Evolutionary conservation across 2,113 vertebrate species (phyloP).

Genomic region (Hippocampus barbouri): DNA sequence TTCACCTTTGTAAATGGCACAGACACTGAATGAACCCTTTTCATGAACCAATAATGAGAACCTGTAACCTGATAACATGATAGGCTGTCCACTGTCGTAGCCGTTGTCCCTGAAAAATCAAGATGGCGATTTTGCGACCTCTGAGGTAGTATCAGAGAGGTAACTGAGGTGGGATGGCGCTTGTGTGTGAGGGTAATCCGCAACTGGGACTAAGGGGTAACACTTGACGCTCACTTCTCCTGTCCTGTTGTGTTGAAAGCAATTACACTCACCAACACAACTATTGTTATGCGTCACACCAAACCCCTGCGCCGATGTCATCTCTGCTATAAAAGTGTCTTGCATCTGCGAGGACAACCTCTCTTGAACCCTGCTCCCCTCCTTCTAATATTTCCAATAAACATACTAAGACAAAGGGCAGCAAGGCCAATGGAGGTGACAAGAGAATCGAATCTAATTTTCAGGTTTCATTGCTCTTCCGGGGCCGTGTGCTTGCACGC

Average conservation of each 20-base stretch:
- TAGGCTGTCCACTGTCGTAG: too few species aligned
- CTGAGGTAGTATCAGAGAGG: too few species aligned
- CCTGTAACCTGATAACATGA: too few species aligned
- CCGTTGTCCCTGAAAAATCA: too few species aligned
- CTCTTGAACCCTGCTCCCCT: constrained; percentile 21
- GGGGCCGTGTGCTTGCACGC: not conserved
- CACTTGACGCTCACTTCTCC: too few species aligned
- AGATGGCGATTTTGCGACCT: too few species aligned
- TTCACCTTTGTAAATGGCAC: too few species aligned
- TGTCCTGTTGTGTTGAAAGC: not conserved
- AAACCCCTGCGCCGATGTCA: not conserved
- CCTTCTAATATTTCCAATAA: constrained; percentile 7
- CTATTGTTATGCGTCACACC: not conserved
- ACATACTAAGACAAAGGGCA: constrained; percentile 13
- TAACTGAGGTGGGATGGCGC: too few species aligned
- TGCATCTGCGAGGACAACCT: constrained; percentile 13
- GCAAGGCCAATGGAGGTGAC: constrained; percentile 32
- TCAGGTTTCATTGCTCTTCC: not conserved
- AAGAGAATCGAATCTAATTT: constrained; percentile 14
- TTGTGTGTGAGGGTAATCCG: too few species aligned
- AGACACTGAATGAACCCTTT: too few species aligned
- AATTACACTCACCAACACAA: not conserved
- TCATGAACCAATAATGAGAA: too few species aligned
- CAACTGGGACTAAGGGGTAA: not conserved
- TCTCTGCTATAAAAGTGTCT: constrained; percentile 17